Evolutionary conservation across 2,888 invertebrate species (phyloP), one percentile per base, ranked within the genome.

Genomic region (Drosophila borborema): DNA sequence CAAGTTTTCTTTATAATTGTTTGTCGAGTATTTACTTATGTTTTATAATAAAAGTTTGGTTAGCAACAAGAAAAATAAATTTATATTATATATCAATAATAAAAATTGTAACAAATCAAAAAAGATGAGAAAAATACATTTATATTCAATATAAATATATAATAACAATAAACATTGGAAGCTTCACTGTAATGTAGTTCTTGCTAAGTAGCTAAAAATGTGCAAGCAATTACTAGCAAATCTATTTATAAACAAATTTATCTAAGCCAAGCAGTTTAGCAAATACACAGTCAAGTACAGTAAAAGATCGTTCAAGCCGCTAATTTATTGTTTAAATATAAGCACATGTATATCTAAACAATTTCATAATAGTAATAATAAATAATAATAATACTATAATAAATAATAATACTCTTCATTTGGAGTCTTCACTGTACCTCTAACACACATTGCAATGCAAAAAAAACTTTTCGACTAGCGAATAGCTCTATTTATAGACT

Each of bases 401-500:
- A 40, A n/a, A 8, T 40, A 23, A 46, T 18, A 45, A 14, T 1
- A 45, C 20, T 12, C n/a, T n/a, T 41, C 43, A 18, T 10, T n/a
- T 10, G 12, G 10, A 34, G 45, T 10, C 10, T 45, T 36, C 36
- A 45, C 36, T 36, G 58, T 45, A 36, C 3, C 10, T 20, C 6
- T 20, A 18, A 9, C 31, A 20, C 31, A 43, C 2, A 1, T 20
- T 43, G 34, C 18, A 34, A 20, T 34, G 34, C 16, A n/a, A 41
- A 41, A 41, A 20, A 55, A 31, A 28, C 4, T 45, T 45, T 20
- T 54, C 3, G 58, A 31, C 49, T 31, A 40, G 40, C 49, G 14
- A 60, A 49, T 49, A 16, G 31, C 18, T 49, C 60, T 55, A 74
- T 69, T 61, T 70, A 70, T 66, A 58, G 43, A 12, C 46, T 14